A percentile compares a stretch with the other conserved stretches of the same genome.
These are phyloP conservation scores for Crossaster papposus DNA, from an alignment of 53 echinoderm and acorn worm genomes.

Conservation along the genomic window DNA sequence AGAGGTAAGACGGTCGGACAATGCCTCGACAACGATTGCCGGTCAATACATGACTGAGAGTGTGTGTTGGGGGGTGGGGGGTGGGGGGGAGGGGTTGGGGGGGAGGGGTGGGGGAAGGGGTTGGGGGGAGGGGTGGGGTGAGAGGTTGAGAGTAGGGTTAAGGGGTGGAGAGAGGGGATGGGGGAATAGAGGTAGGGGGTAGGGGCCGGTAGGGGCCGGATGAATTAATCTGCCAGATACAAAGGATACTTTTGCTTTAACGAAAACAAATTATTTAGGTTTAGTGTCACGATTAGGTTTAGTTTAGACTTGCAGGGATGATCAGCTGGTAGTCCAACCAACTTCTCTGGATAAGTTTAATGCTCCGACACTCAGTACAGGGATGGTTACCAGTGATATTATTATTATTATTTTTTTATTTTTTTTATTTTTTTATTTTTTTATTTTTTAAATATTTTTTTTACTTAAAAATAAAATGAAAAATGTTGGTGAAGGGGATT, in stretches of 20 bases:
- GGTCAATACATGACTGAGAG: no score
- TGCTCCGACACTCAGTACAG: neutral
- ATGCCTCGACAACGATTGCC: no score
- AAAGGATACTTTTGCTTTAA: neutral
- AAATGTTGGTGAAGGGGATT: neutral
- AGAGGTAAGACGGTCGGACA: no score
- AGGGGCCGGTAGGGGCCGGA: neutral
- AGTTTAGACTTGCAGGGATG: conserved; percentile 84
- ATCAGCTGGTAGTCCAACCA: conserved; percentile 36
- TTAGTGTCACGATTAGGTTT: conserved; percentile 65
- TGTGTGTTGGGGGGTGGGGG: no score
- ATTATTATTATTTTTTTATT: no score
- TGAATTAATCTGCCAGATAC: conserved; percentile 12
- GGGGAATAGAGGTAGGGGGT: neutral
- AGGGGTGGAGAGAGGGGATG: no score
- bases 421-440: no score
- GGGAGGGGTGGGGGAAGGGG: no score
- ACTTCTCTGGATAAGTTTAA: conserved; percentile 25
- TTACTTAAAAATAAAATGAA: no score
- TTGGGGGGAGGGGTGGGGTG: neutral
- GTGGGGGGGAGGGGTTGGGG: no score
- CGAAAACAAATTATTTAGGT: conserved; percentile 50
- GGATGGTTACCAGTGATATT: conserved; percentile 19
- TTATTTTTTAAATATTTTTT: no score
- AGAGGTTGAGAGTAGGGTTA: neutral